A percentile compares a stretch with the other conserved stretches of the same genome.
phyloP scores from a whole-genome alignment of 2,113 vertebrate genomes.

The Lasiurus borealis region DNA sequence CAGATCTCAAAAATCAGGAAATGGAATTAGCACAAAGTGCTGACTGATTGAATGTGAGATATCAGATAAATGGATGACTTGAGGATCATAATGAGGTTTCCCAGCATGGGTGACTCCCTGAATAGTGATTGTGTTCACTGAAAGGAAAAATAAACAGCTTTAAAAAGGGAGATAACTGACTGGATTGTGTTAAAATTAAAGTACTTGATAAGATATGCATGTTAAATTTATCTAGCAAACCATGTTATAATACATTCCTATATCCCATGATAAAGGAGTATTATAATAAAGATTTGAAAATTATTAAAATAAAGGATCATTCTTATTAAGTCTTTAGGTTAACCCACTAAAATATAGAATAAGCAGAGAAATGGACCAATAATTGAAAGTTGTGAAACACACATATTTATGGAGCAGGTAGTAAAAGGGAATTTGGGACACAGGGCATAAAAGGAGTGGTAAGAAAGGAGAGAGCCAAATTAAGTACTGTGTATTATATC shows the following conservation, averaged over 20 bases:
- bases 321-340: neutral
- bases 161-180: constrained; percentile 3
- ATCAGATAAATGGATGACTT: constrained; percentile 70
- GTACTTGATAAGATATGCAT: neutral
- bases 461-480: neutral
- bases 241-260: neutral
- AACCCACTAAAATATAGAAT: neutral
- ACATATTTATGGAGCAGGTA: neutral
- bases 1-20: constrained; percentile 28
- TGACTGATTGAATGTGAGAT: constrained; percentile 69
- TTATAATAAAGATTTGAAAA: neutral
- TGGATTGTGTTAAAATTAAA: constrained; percentile 29
- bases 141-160: constrained; percentile 41
- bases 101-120: constrained; percentile 43
- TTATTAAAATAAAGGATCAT: neutral
- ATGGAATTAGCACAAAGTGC: constrained; percentile 34
- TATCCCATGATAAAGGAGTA: neutral
- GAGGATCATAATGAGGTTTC: constrained; percentile 70
- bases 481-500: neutral
- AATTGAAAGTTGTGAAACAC: neutral
- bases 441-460: neutral
- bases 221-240: neutral
- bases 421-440: neutral
- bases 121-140: constrained; percentile 73
- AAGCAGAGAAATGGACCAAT: neutral